A percentile compares a stretch with the other conserved stretches of the same genome.
phyloP scores from a whole-genome alignment of 2,888 invertebrate species.

The Conomelus anceps region DNA sequence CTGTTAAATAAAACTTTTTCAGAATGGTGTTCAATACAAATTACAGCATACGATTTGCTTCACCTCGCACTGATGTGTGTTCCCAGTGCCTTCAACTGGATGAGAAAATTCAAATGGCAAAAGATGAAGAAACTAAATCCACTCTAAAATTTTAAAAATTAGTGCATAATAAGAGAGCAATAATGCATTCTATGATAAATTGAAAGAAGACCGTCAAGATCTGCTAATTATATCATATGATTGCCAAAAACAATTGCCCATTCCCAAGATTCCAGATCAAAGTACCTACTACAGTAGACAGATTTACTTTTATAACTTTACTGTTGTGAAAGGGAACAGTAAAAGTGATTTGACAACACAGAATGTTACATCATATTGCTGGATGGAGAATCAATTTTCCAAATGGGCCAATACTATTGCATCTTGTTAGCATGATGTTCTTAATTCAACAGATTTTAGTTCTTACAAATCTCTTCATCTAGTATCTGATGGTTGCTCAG shows the following conservation, averaged over 20 bases:
- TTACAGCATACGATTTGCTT: conserved; percentile 17
- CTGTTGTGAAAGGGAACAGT: conserved; percentile 1
- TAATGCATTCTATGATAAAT: conserved; percentile 11
- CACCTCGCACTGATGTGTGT: conserved; percentile 7
- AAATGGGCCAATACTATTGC: too few species aligned
- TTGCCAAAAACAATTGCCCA: conserved; percentile 6
- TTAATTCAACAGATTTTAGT: too few species aligned
- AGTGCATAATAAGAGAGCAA: neutral
- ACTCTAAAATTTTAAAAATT: neutral
- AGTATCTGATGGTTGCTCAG: too few species aligned
- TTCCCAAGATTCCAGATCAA: conserved; percentile 8
- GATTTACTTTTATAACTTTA: neutral
- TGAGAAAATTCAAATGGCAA: conserved; percentile 7
- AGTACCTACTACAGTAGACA: conserved; percentile 15
- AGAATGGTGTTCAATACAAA: conserved; percentile 10
- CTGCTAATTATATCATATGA: conserved; percentile 14
- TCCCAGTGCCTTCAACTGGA: neutral
- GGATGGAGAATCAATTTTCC: neutral
- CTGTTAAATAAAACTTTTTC: neutral
- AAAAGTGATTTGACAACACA: neutral
- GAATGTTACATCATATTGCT: neutral
- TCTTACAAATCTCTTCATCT: too few species aligned
- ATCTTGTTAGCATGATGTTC: too few species aligned
- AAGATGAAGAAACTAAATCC: neutral
- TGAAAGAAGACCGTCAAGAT: neutral